Base-by-base conservation (phyloP, 2,797 vertebrate genomes). In the Phoeniculus purpureus region DNA sequence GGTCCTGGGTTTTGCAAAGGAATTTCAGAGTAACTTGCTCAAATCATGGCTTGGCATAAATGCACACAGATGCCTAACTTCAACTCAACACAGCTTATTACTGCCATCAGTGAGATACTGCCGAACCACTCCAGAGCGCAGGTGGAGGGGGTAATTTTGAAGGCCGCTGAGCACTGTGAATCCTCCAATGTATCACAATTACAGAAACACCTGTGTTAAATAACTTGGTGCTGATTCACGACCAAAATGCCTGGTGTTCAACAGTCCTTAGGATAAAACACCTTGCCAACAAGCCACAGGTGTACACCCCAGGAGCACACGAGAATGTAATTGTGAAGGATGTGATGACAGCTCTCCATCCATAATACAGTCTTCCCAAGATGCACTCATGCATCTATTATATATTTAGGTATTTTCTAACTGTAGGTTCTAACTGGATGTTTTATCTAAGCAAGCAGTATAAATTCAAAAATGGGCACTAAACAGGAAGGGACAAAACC, bases 151-250 rank as follows among this genome's bases (percentile, higher is more conserved):
- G 6, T 59, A 73, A 91, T 87, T 84, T 85, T 87, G 80, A 95
- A 95, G 87, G 72, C 78, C 92, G 72, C 90, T 64, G 76, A 96
- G 34, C 31, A 47, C 45, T 32, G 19, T 61, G 85, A 84, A 83
- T 94, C 87, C 97, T 59, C 59, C 88, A 85, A 14, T 95, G 89
- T 75, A 94, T 90, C 79, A 95, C 89, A 96, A 96, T 96, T 97
- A 97, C 29, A 95, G 92, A 93, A 88, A 96, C 96, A 97, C 94
- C 97, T 97, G 96, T 90, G 93, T 92, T 95, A 96, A 97, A 95
- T 95, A 94, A 94, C 74, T 89, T 84, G 73, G 43, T 9, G 2
- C 56, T 85, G 94, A 95, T 96, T 92, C 94, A 91, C 93, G 95
- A 73, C 92, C 85, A 96, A 97, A 97, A 96, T 95, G 91, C 20